These are phyloP conservation scores for Chrysolina americana DNA, from an alignment of 2,888 invertebrate genomes.

Conservation along the genomic window DNA sequence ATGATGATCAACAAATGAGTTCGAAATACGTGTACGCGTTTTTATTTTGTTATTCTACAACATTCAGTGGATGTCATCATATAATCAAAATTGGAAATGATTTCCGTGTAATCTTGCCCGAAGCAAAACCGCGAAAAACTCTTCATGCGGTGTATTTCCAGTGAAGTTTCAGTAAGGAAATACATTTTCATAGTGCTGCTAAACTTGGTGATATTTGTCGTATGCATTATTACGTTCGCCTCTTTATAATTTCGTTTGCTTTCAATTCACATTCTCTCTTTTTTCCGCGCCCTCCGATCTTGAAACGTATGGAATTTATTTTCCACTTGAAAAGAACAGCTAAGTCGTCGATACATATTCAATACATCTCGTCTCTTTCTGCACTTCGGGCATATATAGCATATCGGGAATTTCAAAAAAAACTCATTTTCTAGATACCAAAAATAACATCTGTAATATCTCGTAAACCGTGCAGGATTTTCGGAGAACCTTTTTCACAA, in stretches of 20 bases:
- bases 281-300: neutral
- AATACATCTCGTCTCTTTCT: neutral
- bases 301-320: neutral
- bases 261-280: neutral
- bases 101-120: neutral
- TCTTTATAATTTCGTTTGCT: neutral
- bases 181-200: neutral
- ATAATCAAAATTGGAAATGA: neutral
- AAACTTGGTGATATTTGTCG: neutral
- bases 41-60: too few species aligned
- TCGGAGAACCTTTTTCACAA: conserved; percentile 32
- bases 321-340: conserved; percentile 12
- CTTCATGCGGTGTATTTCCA: neutral
- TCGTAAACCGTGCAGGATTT: conserved; percentile 34
- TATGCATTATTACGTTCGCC: neutral
- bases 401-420: neutral
- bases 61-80: too few species aligned
- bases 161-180: too few species aligned
- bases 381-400: neutral
- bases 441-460: conserved; percentile 36
- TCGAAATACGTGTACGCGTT: too few species aligned
- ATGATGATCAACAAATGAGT: too few species aligned
- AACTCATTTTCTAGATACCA: neutral
- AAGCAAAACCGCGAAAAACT: neutral
- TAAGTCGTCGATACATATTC: neutral